phyloP scores from a whole-genome alignment of 2,113 vertebrate genomes.

The Ursus arctos region DNA sequence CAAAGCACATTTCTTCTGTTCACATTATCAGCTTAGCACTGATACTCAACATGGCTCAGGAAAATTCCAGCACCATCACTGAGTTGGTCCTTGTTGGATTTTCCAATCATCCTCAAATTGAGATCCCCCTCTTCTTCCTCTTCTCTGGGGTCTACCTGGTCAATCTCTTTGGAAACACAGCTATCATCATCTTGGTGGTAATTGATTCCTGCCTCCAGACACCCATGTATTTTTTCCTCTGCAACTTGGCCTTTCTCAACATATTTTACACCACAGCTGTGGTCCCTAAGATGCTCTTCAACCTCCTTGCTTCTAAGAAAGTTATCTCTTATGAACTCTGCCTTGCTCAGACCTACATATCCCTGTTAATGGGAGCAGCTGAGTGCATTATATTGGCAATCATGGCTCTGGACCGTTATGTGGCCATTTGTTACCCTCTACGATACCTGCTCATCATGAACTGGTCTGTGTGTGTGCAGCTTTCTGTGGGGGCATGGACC shows the following conservation, averaged over 20 bases:
- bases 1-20: background rate
- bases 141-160: background rate
- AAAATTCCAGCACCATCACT: background rate
- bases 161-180: background rate
- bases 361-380: background rate
- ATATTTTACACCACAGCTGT: background rate
- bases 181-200: background rate
- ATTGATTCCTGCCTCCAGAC: background rate
- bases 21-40: no score
- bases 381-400: conserved; percentile 46
- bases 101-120: background rate
- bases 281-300: conserved; percentile 22
- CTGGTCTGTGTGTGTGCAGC: background rate
- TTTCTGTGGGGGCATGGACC: background rate
- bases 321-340: conserved; percentile 2
- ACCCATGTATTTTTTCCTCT: conserved; percentile 40
- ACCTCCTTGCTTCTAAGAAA: background rate
- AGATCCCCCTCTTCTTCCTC: background rate
- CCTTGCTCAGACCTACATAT: background rate
- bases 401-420: conserved; percentile 59
- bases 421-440: conserved; percentile 53
- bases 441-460: conserved; percentile 52
- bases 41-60: background rate
- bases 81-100: background rate
- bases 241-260: conserved; percentile 1